Evolutionary conservation across 2,888 invertebrate genomes (phyloP).

Genomic region (Agrenia bidenticulata): DNA sequence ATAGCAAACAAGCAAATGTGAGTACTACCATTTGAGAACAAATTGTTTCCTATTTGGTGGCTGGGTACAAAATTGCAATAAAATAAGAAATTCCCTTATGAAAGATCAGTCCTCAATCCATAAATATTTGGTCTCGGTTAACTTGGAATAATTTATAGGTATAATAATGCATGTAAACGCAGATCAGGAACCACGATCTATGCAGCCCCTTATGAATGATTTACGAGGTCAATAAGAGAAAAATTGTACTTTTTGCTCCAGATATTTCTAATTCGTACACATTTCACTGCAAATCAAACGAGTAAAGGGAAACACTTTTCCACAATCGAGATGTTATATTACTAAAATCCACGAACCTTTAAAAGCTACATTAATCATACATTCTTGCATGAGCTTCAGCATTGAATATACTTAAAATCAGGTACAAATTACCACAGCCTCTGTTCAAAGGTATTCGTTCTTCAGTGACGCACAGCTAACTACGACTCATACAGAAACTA

Average conservation of each 20-base stretch:
- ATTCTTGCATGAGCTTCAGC: no score
- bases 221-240: constrained; percentile 47
- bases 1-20: no score
- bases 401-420: no score
- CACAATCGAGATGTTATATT: background rate
- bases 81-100: constrained; percentile 13
- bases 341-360: no score
- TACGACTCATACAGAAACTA: no score
- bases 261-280: constrained; percentile 29
- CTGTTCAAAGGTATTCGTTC: no score
- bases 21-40: no score
- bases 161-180: constrained; percentile 4
- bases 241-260: constrained; percentile 44
- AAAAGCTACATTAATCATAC: no score
- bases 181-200: background rate
- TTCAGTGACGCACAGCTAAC: background rate
- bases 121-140: no score
- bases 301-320: constrained; percentile 15
- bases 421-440: no score
- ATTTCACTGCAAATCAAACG: constrained; percentile 3
- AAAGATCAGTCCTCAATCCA: constrained; percentile 10
- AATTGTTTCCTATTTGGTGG: no score
- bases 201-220: background rate
- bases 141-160: background rate
- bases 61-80: no score